Evolutionary conservation across 2,113 vertebrate species (phyloP), one percentile per base, ranked within the genome.

Genomic region (Trematomus loennbergii): DNA sequence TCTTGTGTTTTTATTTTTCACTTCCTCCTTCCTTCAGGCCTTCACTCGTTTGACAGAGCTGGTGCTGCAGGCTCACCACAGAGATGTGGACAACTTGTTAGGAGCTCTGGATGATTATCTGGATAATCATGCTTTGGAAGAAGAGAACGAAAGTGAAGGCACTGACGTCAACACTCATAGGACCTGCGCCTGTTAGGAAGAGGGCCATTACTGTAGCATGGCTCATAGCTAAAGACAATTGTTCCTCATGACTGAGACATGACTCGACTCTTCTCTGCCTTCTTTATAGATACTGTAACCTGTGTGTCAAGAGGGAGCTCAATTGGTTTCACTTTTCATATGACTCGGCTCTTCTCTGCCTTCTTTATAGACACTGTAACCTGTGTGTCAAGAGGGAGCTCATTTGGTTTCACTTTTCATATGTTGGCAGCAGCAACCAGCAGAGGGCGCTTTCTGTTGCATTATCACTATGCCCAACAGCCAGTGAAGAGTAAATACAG

Each of bases 11-110:
- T 76, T 33, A 6, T 80, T 54, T 48, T 66, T n/a, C 66, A 64
- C 60, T 75, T 81, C 29, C 55, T 72, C 17, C 40, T 46, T 72
- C 78, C 72, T 82, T 15, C 89, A 98, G 97, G 96, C 97, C 18
- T 99, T 99, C 86, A 97, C 94, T 0, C 95, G 96, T 13, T 83
- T 97, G 90, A 96, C 97, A 0, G 96, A 98, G 89, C 94, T 98
- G 93, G 97, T 99, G 78, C 95, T 99, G 80, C 96, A 96, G 92
- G 96, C 97, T 6, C 96, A 98, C 57, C 96, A 94, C 88, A 97
- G 95, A 88, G 96, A 99, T 49, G 93, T 97, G 82, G 96, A 96
- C 0, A 91, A 90, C 54, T 86, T 98, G 82, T 89, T 96, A 54
- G 92, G 88, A 0, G 94, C 90, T 1, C 86, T 95, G 66, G 93